Conservation (phyloP, 2,888 invertebrate genomes). For the Platycnemis pennipes region DNA sequence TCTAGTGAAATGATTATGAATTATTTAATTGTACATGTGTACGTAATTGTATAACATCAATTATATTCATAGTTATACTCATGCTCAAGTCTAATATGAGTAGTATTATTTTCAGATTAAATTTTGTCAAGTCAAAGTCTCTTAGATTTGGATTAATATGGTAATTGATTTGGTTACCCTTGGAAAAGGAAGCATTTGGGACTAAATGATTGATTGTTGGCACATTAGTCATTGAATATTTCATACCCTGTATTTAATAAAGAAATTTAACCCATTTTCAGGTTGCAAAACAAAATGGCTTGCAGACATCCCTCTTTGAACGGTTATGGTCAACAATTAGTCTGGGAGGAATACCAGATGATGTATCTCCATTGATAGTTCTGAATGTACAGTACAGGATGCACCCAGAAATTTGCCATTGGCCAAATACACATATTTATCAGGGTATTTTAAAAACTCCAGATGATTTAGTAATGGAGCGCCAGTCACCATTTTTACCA, state of each 20-base stretch:
- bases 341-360: slow-evolving; percentile 78
- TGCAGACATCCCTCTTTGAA: slow-evolving; percentile 89
- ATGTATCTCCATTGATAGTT: slow-evolving; percentile 80
- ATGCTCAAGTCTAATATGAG: too few relatives aligned
- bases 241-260: neutral
- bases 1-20: too few relatives aligned
- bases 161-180: too few relatives aligned
- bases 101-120: too few relatives aligned
- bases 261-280: slow-evolving; percentile 77
- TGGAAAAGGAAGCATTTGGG: neutral
- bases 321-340: slow-evolving; percentile 83
- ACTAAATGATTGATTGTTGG: neutral
- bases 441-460: slow-evolving; percentile 79
- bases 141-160: too few relatives aligned
- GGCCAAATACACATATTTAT: slow-evolving; percentile 90
- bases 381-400: slow-evolving; percentile 91
- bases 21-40: too few relatives aligned
- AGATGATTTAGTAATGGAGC: slow-evolving; percentile 72
- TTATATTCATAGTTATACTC: too few relatives aligned
- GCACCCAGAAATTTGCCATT: slow-evolving; percentile 89
- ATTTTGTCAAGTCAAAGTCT: too few relatives aligned
- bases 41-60: too few relatives aligned
- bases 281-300: slow-evolving; percentile 86
- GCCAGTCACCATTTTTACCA: slow-evolving; percentile 79
- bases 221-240: neutral